Base-by-base conservation (phyloP, 2,888 invertebrate species). In the Lithophane leautieri region DNA sequence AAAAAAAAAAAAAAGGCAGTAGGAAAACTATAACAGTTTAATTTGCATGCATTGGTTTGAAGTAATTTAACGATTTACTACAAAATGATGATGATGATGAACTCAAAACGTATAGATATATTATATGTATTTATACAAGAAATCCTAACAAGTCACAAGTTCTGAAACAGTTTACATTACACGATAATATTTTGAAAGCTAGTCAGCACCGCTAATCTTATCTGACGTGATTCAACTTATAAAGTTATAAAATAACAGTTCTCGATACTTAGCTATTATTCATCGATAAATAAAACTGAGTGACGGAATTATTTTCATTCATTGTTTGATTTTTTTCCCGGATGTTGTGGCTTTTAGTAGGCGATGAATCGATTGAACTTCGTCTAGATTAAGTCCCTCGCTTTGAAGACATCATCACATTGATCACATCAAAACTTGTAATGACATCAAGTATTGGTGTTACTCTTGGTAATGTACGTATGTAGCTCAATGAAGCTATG, bases 231-330 rank as follows among this genome's bases (percentile, higher is more conserved):
- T 74, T 83, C 83, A 78, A 70, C 62, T 42, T 52, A 68, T 76
- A 61, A 54, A 40, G 61, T 47, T 56, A 73, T 11, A 73, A 79
- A 77, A 69, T 8, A 87, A 63, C 65, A 76, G 68, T 85, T 82
- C 73, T 68, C 19, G 47, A 63, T 75, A 75, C 69, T 63, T 44
- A 14, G 28, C n/a, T 54, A 75, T 74, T 87, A 75, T 72, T 86
- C 79, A 83, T 78, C 70, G 79, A 83, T 81, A 78, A 68, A 83
- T 81, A 78, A 68, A 74, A 70, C 28, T 84, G 54, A 70, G 62
- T 84, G 66, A 73, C 68, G 58, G 50, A 70, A 67, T 60, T 47
- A 78, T 82, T 82, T 82, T 60, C 62, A 85, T 67, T 70, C 19
- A 58, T 62, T 82, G 65, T 71, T 85, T 40, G 28, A 58, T 25